These are phyloP conservation scores for Myxocyprinus asiaticus DNA, from an alignment of 2,113 vertebrate species.

Conservation along the genomic window DNA sequence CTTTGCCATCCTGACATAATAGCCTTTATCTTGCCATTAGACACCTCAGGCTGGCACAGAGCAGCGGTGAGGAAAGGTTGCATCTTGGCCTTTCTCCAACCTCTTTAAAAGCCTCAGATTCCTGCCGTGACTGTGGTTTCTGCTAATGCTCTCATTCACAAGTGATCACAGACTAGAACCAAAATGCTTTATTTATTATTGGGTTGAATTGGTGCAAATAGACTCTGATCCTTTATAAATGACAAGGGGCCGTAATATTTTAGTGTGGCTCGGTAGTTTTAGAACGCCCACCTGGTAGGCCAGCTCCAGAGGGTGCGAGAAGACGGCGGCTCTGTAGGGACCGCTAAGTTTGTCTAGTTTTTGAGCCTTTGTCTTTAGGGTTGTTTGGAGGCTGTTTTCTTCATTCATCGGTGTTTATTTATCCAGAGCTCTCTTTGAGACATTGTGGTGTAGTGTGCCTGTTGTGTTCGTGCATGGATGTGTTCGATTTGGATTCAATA, in stretches of 20 bases:
- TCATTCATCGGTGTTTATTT: neutral
- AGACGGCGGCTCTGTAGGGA: neutral
- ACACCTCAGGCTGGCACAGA: slow-evolving; percentile 17
- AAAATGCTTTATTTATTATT: neutral
- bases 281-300: neutral
- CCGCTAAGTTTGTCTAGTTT: too few species aligned
- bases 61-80: slow-evolving; percentile 14
- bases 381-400: slow-evolving; percentile 8
- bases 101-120: slow-evolving; percentile 29
- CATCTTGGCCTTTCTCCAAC: slow-evolving; percentile 38
- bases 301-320: neutral
- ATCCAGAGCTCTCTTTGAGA: neutral
- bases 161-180: neutral
- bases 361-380: neutral
- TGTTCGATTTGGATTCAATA: neutral
- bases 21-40: slow-evolving; percentile 19
- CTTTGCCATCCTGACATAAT: neutral
- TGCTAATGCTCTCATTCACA: neutral
- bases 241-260: neutral
- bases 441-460: slow-evolving; percentile 14
- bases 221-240: neutral
- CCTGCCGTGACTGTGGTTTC: slow-evolving; percentile 12
- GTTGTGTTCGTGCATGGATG: neutral
- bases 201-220: neutral
- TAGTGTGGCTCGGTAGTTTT: neutral